These are phyloP conservation scores for Sarcophaga subvicina DNA, from an alignment of 2,888 invertebrate genomes.

Conservation along the genomic window DNA sequence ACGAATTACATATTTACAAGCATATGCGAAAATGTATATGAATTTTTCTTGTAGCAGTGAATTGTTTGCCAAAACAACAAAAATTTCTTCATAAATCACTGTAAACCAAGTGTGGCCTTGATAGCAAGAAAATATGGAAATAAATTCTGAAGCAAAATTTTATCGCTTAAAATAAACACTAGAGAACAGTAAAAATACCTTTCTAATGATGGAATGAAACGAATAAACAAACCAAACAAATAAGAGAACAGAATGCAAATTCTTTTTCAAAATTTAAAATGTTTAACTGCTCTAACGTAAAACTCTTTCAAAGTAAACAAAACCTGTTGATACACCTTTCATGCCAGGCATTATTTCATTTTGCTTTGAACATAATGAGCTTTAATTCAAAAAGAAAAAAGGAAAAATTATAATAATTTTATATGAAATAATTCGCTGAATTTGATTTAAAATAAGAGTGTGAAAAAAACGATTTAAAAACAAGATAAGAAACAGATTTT, in stretches of 20 bases:
- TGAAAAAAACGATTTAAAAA: no score
- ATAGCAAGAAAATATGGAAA: neutral
- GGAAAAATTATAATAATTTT: neutral
- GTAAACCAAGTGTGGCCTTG: neutral
- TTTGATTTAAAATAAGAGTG: no score
- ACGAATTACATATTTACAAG: no score
- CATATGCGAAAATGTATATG: no score
- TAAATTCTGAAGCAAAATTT: neutral
- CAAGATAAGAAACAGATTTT: no score
- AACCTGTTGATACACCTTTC: neutral
- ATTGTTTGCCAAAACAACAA: neutral
- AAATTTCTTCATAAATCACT: no score
- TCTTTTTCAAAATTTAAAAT: neutral
- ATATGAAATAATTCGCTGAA: neutral
- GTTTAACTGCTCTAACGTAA: neutral
- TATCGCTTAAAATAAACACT: conserved; percentile 50
- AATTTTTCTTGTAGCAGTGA: neutral
- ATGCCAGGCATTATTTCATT: neutral
- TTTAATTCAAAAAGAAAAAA: neutral
- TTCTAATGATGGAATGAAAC: conserved; percentile 44
- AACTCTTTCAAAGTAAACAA: neutral
- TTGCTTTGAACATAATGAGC: neutral
- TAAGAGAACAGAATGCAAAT: conserved; percentile 16
- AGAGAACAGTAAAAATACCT: conserved; percentile 31
- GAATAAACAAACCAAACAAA: conserved; percentile 2